A percentile compares a stretch with the other conserved stretches of the same genome.
Conservation (phyloP, 2,797 vertebrate species). For the Prunella strophiata region DNA sequence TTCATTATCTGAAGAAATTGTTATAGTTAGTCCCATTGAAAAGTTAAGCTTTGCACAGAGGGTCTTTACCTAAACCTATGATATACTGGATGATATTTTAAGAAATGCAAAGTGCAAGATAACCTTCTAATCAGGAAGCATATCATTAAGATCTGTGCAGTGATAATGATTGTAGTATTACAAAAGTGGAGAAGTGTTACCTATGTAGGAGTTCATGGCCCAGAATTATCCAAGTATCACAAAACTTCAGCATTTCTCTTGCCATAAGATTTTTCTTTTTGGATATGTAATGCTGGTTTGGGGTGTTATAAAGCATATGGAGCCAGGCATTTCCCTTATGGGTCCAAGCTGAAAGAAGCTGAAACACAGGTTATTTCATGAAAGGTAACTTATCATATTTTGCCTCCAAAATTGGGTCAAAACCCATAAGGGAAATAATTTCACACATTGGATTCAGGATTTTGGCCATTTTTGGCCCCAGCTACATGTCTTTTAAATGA, state of each 20-base stretch:
- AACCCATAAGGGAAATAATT: constrained; percentile 22
- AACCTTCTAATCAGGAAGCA: not conserved
- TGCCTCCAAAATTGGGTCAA: constrained; percentile 15
- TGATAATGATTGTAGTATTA: not conserved
- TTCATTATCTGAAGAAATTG: not conserved
- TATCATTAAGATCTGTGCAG: not conserved
- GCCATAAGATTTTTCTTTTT: not conserved
- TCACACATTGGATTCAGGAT: not conserved
- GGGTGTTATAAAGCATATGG: not conserved
- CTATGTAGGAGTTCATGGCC: not conserved
- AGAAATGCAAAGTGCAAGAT: not conserved
- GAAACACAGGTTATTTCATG: constrained; percentile 12
- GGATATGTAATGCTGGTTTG: constrained; percentile 18
- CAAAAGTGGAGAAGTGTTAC: not conserved
- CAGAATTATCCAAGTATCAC: not conserved
- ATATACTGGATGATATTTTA: not conserved
- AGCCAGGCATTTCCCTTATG: not conserved
- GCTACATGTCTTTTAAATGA: not conserved
- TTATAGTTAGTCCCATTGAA: not conserved
- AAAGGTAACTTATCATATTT: constrained; percentile 39
- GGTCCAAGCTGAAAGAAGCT: constrained; percentile 6
- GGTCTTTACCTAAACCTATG: not conserved
- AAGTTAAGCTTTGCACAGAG: not conserved
- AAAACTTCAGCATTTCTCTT: constrained; percentile 12
- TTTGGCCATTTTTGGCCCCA: constrained; percentile 15